Base-by-base conservation (phyloP, 1,140 invertebrate species). In the Drosophila parabipectinata region DNA sequence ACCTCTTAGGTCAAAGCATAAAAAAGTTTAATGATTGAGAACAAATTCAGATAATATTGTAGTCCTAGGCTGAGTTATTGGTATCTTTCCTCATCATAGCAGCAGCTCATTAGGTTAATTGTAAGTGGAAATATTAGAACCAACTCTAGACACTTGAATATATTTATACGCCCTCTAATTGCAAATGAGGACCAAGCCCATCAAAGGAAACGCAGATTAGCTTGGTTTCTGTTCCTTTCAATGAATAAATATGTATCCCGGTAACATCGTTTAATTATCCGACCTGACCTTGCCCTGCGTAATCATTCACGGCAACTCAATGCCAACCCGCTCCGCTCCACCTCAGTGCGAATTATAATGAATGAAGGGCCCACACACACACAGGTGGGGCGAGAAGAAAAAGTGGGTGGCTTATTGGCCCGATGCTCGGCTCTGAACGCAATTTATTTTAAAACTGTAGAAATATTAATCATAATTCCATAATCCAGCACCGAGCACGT, bases 401-500 rank as follows among this genome's bases (percentile, higher is more conserved):
- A 18, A 21, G 30, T 67, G 60, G 62, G 14, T 2, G 48, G 28
- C 28, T 18, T 28, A 18, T 53, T 37, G 51, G 30, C 44, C 44
- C 8, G 51, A 26, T 24, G 63, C 63, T 73, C 58, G 63, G 15
- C 18, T 58, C 77, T 63, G 66, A 63, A 63, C 32, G 61, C 78
- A 87, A 87, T 87, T 87, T 87, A 88, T 87, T 87, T 88, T 71
- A 78, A 87, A 37, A 79, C 71, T 78, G 50, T 79, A 39, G 71
- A 78, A 88, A 82, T 87, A 87, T 87, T 82, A 87, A 88, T 87
- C 82, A 87, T 82, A 82, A 82, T 82, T 52, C 78, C 54, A 26
- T 41, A 37, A 48, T 58, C 45, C 59, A 45, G 28, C 39, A 12
- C 34, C 2, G 28, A 45, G 52, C 69, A 80, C 60, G 75, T 77